Evolutionary conservation across 2,113 vertebrate species (phyloP).

Genomic region (Murina feae): DNA sequence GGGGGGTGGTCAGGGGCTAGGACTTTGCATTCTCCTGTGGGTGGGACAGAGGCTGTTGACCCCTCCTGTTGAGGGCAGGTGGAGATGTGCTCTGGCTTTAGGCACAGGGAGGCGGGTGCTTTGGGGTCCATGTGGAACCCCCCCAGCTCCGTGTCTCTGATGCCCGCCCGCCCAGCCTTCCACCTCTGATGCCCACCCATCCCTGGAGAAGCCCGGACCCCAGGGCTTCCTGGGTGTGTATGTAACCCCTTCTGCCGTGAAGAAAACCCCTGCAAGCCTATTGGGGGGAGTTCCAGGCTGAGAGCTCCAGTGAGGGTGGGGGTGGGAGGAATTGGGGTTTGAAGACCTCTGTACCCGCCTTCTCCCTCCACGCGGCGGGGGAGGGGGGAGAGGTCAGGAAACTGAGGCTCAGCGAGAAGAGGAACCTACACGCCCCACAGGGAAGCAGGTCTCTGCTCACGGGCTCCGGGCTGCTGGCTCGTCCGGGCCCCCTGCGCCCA

Average conservation of each 20-base stretch:
- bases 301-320: too few species aligned
- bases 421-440: background rate
- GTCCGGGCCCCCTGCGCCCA: background rate
- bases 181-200: too few species aligned
- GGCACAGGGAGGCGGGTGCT: background rate
- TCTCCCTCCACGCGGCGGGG: too few species aligned
- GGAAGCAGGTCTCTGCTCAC: background rate
- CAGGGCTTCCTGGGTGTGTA: background rate
- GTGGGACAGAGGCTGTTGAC: background rate
- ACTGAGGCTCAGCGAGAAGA: background rate
- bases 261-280: background rate
- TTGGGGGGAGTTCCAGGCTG: background rate
- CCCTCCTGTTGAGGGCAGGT: fast-evolving
- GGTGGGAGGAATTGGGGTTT: background rate
- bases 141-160: too few species aligned
- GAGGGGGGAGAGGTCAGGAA: background rate
- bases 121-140: background rate
- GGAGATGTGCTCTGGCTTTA: background rate
- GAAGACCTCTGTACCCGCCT: background rate
- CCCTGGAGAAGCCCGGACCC: background rate
- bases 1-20: background rate
- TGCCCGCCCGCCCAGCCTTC: background rate
- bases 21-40: background rate
- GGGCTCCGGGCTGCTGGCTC: background rate
- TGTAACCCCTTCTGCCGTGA: background rate